Evolutionary conservation across 2,797 vertebrate species (phyloP).

Genomic region (Pangasius djambal): DNA sequence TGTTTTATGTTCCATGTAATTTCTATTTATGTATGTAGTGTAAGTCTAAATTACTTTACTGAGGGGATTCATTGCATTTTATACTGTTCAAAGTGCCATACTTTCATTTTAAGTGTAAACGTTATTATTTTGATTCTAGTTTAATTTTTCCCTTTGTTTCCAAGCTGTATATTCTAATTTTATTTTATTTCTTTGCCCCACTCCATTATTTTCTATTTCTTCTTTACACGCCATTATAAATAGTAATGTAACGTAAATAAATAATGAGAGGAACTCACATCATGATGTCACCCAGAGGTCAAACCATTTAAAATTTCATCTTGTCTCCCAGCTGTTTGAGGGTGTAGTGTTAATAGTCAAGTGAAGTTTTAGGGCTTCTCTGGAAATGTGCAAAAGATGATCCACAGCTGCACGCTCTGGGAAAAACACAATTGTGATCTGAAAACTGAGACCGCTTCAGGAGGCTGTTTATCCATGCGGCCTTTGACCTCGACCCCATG

Average conservation of each 20-base stretch:
- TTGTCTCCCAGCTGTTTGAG: background rate
- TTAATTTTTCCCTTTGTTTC: background rate
- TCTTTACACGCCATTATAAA: background rate
- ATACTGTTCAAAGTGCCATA: background rate
- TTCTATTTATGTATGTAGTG: background rate
- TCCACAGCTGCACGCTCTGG: slow-evolving; percentile 60
- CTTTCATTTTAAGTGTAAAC: background rate
- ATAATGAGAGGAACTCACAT: background rate
- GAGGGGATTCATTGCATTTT: background rate
- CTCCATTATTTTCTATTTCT: background rate
- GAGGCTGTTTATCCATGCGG: slow-evolving; percentile 60
- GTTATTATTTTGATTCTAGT: no score
- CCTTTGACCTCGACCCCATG: slow-evolving; percentile 51
- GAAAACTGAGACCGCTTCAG: slow-evolving; percentile 34
- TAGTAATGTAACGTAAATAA: background rate
- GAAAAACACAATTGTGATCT: slow-evolving; percentile 45
- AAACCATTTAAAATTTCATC: background rate
- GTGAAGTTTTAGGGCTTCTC: background rate
- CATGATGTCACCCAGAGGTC: background rate
- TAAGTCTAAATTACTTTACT: background rate
- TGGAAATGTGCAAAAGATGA: background rate
- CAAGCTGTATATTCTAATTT: background rate
- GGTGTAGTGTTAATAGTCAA: background rate
- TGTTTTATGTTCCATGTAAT: background rate
- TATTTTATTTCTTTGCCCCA: no score